Base-by-base conservation (phyloP, 2,113 vertebrate genomes). In the Ammodytes marinus region DNA sequence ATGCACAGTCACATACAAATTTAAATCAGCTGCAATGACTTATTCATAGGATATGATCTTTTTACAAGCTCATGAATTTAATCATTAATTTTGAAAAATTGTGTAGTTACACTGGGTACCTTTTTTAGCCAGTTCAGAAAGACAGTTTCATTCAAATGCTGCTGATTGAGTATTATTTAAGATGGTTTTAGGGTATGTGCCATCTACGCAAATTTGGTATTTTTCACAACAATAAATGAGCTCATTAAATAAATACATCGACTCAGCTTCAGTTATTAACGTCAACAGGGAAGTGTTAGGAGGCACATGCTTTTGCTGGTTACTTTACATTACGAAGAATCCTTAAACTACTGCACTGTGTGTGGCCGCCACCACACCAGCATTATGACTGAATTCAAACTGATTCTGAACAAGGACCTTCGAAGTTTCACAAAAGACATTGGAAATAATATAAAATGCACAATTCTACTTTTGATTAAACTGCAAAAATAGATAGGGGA, bases 401-500 rank as follows among this genome's bases (percentile, higher is more conserved):
- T 39, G 35, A 58, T 58, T 69, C 17, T 17, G 40, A 19, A 54
- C 7, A 27, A 6, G 8, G 7, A 19, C 14, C 46, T 60, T 49
- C 68, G 77, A 58, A 35, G 3, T 10, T 64, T 10, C 12, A 47
- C 47, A 47, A 50, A 65, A 61, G 52, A 55, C 63, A 78, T 49
- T 35, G 37, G 14, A 14, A 63, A 69, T 79, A 53, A 63, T 27
- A 27, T 27, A 65, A 82, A 77, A 57, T 47, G 49, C 27, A 17
- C 9, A 35, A 5, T 40, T 73, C 58, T 64, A 15, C 46, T 35
- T 9, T 11, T 80, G 60, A 80, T 80, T 77, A 58, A 80, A 72
- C n/a, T 19, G 11, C 75, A 52, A 39, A 75, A 74, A 88, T 43
- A 79, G 58, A 88, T 87, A 63, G n/a, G n/a, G n/a, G n/a, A n/a